phyloP scores from a whole-genome alignment of 2,888 invertebrate genomes.

The Allacma fusca region DNA sequence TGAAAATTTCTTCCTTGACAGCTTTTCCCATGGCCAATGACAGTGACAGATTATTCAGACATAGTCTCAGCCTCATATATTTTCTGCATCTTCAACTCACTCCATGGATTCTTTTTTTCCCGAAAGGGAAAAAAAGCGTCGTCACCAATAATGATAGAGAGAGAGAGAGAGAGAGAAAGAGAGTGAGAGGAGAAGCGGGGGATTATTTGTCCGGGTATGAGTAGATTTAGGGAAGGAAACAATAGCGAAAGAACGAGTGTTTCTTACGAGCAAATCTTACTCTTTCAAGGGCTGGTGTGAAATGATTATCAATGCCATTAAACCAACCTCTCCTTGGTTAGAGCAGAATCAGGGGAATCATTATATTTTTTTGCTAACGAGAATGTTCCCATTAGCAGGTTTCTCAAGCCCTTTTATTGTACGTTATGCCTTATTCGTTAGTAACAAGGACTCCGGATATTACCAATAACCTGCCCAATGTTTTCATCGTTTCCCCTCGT shows the following conservation, averaged over 20 bases:
- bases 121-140: neutral
- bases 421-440: neutral
- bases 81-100: constrained; percentile 17
- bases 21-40: constrained; percentile 26
- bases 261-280: neutral
- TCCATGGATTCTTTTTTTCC: constrained; percentile 17
- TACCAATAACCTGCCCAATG: neutral
- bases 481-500: too few relatives aligned
- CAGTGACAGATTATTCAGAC: constrained; percentile 40
- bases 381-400: neutral
- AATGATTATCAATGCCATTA: constrained; percentile 3
- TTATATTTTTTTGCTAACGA: neutral
- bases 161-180: too few relatives aligned
- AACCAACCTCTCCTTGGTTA: neutral
- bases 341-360: neutral
- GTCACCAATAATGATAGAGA: constrained; percentile 8
- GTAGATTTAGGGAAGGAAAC: too few relatives aligned
- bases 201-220: too few relatives aligned
- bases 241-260: neutral
- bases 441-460: neutral
- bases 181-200: too few relatives aligned
- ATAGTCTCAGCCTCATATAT: neutral
- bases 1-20: constrained; percentile 40
- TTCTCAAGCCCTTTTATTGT: neutral
- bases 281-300: neutral